Percentiles rank a stretch among this genome's conserved stretches.
phyloP scores from a whole-genome alignment of 2,888 invertebrate genomes.

The Steinernema carpocapsae region DNA sequence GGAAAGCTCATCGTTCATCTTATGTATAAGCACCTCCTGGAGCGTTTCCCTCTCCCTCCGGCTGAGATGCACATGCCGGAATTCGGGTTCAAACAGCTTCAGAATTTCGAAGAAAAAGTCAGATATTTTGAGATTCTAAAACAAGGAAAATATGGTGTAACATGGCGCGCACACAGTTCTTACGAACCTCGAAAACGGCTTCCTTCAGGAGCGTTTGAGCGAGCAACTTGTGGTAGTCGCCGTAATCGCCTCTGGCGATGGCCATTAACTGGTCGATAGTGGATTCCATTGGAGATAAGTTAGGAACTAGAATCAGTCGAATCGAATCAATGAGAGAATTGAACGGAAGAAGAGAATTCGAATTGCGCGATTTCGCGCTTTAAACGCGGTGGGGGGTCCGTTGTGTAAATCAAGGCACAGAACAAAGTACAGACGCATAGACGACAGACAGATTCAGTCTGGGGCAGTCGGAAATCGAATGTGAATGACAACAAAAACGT shows the following conservation, averaged over 20 bases:
- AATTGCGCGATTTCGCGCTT: background rate
- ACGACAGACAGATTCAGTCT: no score
- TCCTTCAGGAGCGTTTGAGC: constrained; percentile 16
- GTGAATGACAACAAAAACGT: no score
- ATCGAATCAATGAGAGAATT: background rate
- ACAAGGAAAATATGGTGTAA: background rate
- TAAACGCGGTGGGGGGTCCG: background rate
- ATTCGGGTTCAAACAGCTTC: background rate
- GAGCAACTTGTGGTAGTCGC: constrained; percentile 19
- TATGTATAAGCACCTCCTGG: background rate
- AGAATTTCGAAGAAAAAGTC: constrained; percentile 8
- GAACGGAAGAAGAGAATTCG: background rate
- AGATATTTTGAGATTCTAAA: constrained; percentile 1
- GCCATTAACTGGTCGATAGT: background rate
- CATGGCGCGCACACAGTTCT: background rate
- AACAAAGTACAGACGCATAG: no score
- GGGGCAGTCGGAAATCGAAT: no score
- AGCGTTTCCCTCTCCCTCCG: background rate
- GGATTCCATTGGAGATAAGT: background rate
- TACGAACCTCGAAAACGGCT: background rate
- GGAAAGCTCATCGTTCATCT: constrained; percentile 24
- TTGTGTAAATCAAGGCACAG: no score
- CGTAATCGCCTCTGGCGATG: constrained; percentile 8
- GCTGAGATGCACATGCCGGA: background rate
- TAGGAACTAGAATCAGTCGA: background rate